Base-by-base conservation (phyloP, 2,113 vertebrate genomes). In the Speoplatyrhinus poulsoni region DNA sequence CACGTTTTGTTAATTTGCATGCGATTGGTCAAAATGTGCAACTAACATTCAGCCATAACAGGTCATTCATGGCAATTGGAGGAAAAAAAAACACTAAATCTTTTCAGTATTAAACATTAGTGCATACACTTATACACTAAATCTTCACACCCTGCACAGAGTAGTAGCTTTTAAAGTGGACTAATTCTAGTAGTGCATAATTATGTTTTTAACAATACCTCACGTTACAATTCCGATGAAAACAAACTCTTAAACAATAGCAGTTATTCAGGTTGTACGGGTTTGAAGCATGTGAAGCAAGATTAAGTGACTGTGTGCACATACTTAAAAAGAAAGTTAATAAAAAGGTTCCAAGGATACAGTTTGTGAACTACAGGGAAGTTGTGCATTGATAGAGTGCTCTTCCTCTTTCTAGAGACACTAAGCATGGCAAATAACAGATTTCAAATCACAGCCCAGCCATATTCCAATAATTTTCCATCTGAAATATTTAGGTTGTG, bases 351-450 rank as follows among this genome's bases (percentile, higher is more conserved):
- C 12, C 9, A 67, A 76, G 65, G 72, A 60, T 65, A 64, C 12
- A 68, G 46, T 76, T 81, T 79, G 64, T 54, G 77, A 84, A 79
- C 57, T 48, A 60, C 48, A 62, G 76, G 79, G 85, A 87, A 88
- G 83, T 67, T 26, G 16, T 47, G 55, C 41, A 62, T 70, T 72
- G 83, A 87, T 86, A 88, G 68, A 78, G n/a, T 36, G 41, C 60
- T 76, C 81, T 89, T 91, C 83, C 85, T 84, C 85, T 84, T 89
- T 86, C 55, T 61, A 55, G 63, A 64, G 61, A 66, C 55, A 55
- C 33, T 63, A 67, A 52, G 13, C 68, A 60, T 48, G n/a, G 4
- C 64, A 72, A 3, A 72, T 49, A 15, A 73, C 41, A 70, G 46
- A 67, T 36, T 0, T 72, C 33, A 7, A 1, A 12, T 56, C 47